Evolutionary conservation across 2,888 invertebrate species (phyloP), one percentile per base, ranked within the genome.

Genomic region (Bruchidius siliquastri): DNA sequence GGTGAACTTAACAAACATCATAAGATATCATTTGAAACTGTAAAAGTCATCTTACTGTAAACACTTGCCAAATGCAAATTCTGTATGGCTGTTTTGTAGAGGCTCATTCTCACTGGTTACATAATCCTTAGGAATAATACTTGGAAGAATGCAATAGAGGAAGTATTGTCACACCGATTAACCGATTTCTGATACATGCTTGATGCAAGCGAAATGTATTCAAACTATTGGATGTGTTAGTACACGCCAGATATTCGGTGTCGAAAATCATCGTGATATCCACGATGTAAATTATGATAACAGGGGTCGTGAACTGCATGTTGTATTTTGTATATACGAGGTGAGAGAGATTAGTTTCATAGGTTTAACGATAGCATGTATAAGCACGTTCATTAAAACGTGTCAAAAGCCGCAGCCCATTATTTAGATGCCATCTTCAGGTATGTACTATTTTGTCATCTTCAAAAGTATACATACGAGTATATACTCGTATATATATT

Each of bases 61-160:
- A 83, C 77, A 73, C 82, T 84, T 71, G 81, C 78, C 21, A 84
- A 79, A 76, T 85, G 83, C 79, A 80, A 80, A 77, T 85, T 85
- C 78, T 85, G 81, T 69, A 85, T 81, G 67, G 85, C 85, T 26
- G 83, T 83, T 77, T 84, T 85, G 75, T 85, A 84, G 26, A 85
- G 78, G 79, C 84, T 85, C 85, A 85, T 85, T 49, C 10, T 49
- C 13, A 18, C 49, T 49, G 49, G 49, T 49, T 49, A 49, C 49
- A 49, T 49, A 49, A 49, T 49, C 49, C 13, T 49, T 49, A 1
- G 13, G 49, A 13, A 49, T 49, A 49, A 49, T n/a, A n/a, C n/a
- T 26, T 49, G 49, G 13, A 49, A 49, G 49, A 13, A 49, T 49
- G 49, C 49, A 49, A 49, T 49, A 49, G 13, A 49, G 49, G 49